Evolutionary conservation across 2,888 invertebrate species (phyloP).

Genomic region (Apamea sordens): DNA sequence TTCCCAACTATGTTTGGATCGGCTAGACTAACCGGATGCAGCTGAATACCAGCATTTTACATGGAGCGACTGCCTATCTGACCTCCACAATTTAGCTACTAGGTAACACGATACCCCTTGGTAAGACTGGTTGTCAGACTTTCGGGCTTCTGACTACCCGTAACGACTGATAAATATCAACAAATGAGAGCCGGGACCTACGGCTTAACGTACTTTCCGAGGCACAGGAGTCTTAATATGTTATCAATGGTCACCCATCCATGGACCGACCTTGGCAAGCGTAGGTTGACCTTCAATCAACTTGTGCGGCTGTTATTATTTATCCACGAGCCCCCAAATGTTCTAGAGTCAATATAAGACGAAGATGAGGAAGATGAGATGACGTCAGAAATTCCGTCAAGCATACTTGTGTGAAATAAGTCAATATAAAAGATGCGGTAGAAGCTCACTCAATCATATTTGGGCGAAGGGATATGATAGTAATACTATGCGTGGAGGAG

Average conservation of each 20-base stretch:
- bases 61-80: not conserved
- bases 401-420: slow-evolving; percentile 18
- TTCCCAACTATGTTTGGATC: not conserved
- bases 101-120: not conserved
- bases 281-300: not conserved
- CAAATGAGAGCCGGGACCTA: not conserved
- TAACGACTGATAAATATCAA: not conserved
- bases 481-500: not conserved
- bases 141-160: not conserved
- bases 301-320: not conserved
- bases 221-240: not conserved
- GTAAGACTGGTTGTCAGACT: not conserved
- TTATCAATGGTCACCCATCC: not conserved
- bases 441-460: slow-evolving; percentile 32
- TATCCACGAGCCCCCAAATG: not conserved
- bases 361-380: slow-evolving; percentile 4
- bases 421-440: slow-evolving; percentile 15
- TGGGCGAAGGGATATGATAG: not conserved
- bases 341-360: slow-evolving; percentile 15
- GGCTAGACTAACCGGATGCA: not conserved
- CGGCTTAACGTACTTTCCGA: not conserved
- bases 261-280: not conserved
- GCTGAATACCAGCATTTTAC: not conserved
- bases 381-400: slow-evolving; percentile 29
- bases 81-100: not conserved